Percentiles rank a stretch among this genome's conserved stretches.
These are phyloP conservation scores for Accipiter cooperii DNA, from an alignment of 2,113 vertebrate genomes.

Conservation along the genomic window DNA sequence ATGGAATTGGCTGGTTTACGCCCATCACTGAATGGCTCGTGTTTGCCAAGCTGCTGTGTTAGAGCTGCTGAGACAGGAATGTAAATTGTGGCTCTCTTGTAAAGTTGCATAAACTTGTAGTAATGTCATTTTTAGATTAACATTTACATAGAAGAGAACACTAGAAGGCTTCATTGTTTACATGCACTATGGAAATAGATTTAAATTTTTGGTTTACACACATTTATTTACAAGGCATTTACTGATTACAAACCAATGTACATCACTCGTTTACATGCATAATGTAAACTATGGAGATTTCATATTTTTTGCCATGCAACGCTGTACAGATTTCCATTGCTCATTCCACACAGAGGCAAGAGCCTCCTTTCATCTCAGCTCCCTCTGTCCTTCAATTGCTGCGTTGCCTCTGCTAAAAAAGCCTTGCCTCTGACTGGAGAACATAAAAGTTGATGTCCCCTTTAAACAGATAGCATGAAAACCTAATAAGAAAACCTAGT, in stretches of 20 bases:
- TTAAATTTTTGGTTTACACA: constrained; percentile 37
- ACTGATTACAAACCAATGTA: constrained; percentile 24
- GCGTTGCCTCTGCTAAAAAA: not conserved
- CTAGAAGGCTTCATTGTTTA: constrained; percentile 35
- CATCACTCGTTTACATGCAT: not conserved
- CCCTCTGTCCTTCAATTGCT: constrained; percentile 33
- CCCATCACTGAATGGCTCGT: not conserved
- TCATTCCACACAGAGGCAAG: not conserved
- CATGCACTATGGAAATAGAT: constrained; percentile 47
- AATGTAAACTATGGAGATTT: not conserved
- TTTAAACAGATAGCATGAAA: constrained; percentile 43
- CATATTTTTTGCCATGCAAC: not conserved
- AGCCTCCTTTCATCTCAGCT: constrained; percentile 53
- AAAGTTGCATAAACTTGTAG: constrained; percentile 30
- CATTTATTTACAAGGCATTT: constrained; percentile 21
- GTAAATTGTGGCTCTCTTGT: constrained; percentile 12
- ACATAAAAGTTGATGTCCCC: constrained; percentile 39
- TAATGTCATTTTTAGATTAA: constrained; percentile 31
- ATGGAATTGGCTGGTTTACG: not conserved
- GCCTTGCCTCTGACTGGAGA: not conserved
- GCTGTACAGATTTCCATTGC: not conserved
- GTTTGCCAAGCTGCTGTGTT: constrained; percentile 13
- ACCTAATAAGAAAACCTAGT: constrained; percentile 26
- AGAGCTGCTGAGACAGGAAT: constrained; percentile 36
- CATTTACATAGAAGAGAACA: constrained; percentile 18